Evolutionary conservation across 2,888 invertebrate genomes (phyloP).

Genomic region (Bombylius discolor): DNA sequence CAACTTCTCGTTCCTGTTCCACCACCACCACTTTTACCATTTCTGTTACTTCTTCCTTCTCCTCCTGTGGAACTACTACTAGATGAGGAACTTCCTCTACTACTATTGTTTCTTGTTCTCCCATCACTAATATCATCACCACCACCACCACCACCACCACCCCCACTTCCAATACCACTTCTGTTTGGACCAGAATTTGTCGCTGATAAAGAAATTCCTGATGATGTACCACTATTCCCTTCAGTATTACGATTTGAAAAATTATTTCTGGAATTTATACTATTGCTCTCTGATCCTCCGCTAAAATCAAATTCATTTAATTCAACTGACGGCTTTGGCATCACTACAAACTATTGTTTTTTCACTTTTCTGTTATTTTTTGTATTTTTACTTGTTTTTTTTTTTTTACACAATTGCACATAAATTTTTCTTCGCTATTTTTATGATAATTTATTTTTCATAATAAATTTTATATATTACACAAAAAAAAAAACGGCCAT

Average conservation of each 20-base stretch:
- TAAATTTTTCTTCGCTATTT: too few relatives aligned
- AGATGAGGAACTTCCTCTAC: too few relatives aligned
- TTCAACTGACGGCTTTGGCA: slow-evolving; percentile 28
- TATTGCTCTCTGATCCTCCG: slow-evolving; percentile 31
- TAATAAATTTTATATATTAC: too few relatives aligned
- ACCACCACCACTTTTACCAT: slow-evolving; percentile 6
- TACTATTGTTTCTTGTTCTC: too few relatives aligned
- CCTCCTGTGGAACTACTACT: neutral
- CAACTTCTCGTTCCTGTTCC: slow-evolving; percentile 17
- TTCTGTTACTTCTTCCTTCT: neutral
- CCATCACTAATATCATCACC: slow-evolving; percentile 8
- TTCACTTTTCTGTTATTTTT: neutral
- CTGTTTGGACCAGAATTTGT: slow-evolving; percentile 11
- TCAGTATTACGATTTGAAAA: slow-evolving; percentile 26
- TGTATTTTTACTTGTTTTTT: neutral
- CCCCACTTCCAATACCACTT: neutral
- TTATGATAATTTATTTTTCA: too few relatives aligned
- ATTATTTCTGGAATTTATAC: slow-evolving; percentile 28
- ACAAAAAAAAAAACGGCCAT: too few relatives aligned
- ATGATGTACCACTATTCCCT: slow-evolving; percentile 7
- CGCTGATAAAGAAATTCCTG: slow-evolving; percentile 4
- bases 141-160: slow-evolving; percentile 4
- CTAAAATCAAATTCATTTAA: slow-evolving; percentile 36
- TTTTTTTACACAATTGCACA: too few relatives aligned
- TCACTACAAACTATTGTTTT: slow-evolving; percentile 10